These are phyloP conservation scores for Allygus modestus DNA, from an alignment of 2,888 invertebrate genomes.

Conservation along the genomic window DNA sequence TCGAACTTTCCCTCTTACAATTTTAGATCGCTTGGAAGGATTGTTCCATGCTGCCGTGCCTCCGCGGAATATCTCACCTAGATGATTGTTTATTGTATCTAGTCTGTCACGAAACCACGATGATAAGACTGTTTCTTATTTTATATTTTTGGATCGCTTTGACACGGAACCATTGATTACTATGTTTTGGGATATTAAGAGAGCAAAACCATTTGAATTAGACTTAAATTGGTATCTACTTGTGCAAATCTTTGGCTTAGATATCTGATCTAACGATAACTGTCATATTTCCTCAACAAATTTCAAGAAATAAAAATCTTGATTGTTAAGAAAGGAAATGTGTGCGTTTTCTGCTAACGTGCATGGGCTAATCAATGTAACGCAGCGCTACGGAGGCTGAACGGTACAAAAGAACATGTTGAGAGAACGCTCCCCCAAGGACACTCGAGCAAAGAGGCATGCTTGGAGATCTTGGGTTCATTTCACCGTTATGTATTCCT, in stretches of 20 bases:
- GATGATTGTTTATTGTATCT: slow-evolving; percentile 21
- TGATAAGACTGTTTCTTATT: not conserved
- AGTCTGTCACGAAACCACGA: slow-evolving; percentile 8
- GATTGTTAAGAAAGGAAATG: too few relatives aligned
- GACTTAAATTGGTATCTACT: too few relatives aligned
- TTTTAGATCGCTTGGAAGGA: not conserved
- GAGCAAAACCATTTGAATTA: too few relatives aligned
- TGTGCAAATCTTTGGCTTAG: too few relatives aligned
- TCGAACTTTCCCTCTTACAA: too few relatives aligned
- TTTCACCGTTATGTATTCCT: slow-evolving; percentile 16
- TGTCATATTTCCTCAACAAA: too few relatives aligned
- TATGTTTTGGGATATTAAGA: too few relatives aligned
- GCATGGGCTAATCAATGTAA: not conserved
- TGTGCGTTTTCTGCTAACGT: too few relatives aligned
- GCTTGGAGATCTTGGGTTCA: not conserved
- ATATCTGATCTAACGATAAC: too few relatives aligned
- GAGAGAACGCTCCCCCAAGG: not conserved
- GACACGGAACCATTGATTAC: too few relatives aligned
- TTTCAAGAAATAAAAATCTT: too few relatives aligned
- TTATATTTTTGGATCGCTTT: not conserved
- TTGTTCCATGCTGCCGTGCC: not conserved
- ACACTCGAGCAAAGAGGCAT: not conserved
- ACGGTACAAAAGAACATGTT: slow-evolving; percentile 2
- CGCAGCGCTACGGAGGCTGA: not conserved
- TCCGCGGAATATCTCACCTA: not conserved